These are phyloP conservation scores for Sinhomidia bicolor DNA, from an alignment of 2,888 invertebrate species.

Conservation along the genomic window DNA sequence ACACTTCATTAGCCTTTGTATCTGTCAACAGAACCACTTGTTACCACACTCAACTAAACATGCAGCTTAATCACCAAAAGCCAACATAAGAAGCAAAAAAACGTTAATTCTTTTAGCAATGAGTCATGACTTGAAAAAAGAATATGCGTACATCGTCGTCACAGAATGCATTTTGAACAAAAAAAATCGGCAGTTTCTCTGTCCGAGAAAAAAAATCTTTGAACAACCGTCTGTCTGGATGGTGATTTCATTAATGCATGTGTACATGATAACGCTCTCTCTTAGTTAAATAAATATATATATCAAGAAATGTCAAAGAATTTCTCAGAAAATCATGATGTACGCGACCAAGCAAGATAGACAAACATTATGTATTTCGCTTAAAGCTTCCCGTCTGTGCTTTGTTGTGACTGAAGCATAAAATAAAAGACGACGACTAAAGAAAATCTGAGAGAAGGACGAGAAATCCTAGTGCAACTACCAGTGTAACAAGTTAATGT, in stretches of 20 bases:
- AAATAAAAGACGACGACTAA: too few relatives aligned
- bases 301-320: too few relatives aligned
- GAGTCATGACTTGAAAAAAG: not conserved
- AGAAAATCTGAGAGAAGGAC: too few relatives aligned
- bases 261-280: not conserved
- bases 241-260: not conserved
- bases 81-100: not conserved
- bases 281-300: too few relatives aligned
- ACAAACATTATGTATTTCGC: too few relatives aligned
- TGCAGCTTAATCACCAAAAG: not conserved
- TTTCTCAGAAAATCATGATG: too few relatives aligned
- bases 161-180: too few relatives aligned
- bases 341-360: too few relatives aligned
- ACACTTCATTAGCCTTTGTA: constrained; percentile 6
- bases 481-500: not conserved
- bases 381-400: too few relatives aligned
- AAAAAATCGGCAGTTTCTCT: not conserved
- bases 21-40: constrained; percentile 7
- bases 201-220: not conserved
- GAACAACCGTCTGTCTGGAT: not conserved
- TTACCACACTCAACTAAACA: not conserved
- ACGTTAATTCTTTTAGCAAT: not conserved
- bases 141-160: too few relatives aligned
- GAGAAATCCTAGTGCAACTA: not conserved
- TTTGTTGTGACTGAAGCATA: too few relatives aligned